Evolutionary conservation across 2,797 vertebrate genomes (phyloP), one percentile per base, ranked within the genome.

Genomic region (Melanotaenia pygmaea): DNA sequence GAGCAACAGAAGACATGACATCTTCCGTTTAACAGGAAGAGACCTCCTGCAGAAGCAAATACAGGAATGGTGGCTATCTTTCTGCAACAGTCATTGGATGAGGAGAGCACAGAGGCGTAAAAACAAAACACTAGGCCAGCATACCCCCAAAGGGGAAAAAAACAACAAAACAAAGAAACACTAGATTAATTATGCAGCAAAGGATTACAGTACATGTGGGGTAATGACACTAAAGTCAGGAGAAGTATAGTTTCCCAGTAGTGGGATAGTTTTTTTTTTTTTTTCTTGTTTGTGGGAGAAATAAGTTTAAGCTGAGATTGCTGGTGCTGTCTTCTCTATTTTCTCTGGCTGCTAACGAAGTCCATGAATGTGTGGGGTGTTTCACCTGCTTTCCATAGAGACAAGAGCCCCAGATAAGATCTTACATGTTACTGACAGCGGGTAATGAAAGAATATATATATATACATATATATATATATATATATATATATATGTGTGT

Each of bases 351-450:
- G 18, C 61, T 70, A 62, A 64, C 62, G 63, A 76, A 72, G 24
- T 26, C 40, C 30, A 67, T n/a, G 71, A 65, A 74, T 51, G 58
- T 68, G 62, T 62, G 57, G 74, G 67, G 76, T 58, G 72, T 82
- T 86, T 77, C 32, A 63, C 51, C 60, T 62, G 59, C 64, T 63
- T 74, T 61, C 80, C 72, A 79, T 37, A 73, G 57, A 77, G 59
- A 59, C 7, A 3, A 59, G 63, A 59, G 61, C 72, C 50, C 78
- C 83, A 62, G 61, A 72, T 50, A 59, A 43, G 75, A 60, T 75
- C 73, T 70, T 54, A 67, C 18, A 76, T 71, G 22, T 77, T 30
- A 57, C 67, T 73, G 71, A 72, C 2, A 16, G n/a, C 37, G 14
- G 35, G 8, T 6, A 35, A 35, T 38, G 37, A 38, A 10, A 37